Evolutionary conservation across 2,113 vertebrate genomes (phyloP).

Genomic region (Siphamia tubifer): DNA sequence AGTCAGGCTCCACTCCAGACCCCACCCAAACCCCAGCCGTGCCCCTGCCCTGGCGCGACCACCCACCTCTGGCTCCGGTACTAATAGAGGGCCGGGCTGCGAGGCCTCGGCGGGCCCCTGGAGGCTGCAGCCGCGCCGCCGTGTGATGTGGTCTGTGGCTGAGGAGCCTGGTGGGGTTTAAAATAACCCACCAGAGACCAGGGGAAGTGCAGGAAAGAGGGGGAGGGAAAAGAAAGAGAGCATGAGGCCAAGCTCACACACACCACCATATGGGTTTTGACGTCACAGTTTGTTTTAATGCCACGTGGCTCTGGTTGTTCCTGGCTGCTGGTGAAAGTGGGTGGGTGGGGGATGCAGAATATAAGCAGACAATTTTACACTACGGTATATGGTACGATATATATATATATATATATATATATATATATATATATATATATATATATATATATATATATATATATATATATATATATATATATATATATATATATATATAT

Average conservation of each 20-base stretch:
- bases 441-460: too few relatives aligned
- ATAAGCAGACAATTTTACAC: too few relatives aligned
- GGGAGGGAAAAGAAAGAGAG: slow-evolving; percentile 38
- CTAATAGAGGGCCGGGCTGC: slow-evolving; percentile 66
- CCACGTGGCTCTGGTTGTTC: slow-evolving; percentile 42
- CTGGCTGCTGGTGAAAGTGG: too few relatives aligned
- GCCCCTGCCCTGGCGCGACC: slow-evolving; percentile 57
- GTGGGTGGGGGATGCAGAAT: neutral
- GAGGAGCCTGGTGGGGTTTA: slow-evolving; percentile 66
- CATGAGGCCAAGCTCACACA: slow-evolving; percentile 56
- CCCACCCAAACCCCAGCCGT: slow-evolving; percentile 67
- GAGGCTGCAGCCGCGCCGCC: slow-evolving; percentile 59
- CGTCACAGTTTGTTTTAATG: slow-evolving; percentile 63
- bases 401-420: too few relatives aligned
- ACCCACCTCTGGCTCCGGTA: slow-evolving; percentile 73
- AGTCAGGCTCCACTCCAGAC: slow-evolving; percentile 46
- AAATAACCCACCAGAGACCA: slow-evolving; percentile 75
- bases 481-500: too few relatives aligned
- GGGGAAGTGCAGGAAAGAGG: slow-evolving; percentile 60
- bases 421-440: too few relatives aligned
- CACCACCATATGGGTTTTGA: slow-evolving; percentile 65
- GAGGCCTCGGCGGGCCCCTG: slow-evolving; percentile 57
- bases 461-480: too few relatives aligned
- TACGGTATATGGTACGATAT: too few relatives aligned
- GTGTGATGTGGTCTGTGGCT: slow-evolving; percentile 76